These are phyloP conservation scores for Molossus molossus DNA, from an alignment of 2,797 vertebrate genomes.

Conservation along the genomic window DNA sequence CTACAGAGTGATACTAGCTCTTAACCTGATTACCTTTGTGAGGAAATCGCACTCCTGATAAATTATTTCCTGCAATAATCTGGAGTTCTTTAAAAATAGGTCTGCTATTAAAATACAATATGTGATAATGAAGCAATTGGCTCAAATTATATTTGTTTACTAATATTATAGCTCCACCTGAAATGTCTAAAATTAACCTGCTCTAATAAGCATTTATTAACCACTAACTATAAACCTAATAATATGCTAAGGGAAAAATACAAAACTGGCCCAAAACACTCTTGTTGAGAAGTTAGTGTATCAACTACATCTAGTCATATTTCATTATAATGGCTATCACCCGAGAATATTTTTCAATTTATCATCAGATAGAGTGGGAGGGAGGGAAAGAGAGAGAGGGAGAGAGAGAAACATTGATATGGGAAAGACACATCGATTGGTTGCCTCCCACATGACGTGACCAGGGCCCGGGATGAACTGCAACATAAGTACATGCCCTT, in stretches of 20 bases:
- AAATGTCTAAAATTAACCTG: neutral
- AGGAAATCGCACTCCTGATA: neutral
- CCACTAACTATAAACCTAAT: neutral
- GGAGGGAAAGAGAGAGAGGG: too few relatives aligned
- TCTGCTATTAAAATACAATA: neutral
- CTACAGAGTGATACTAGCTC: neutral
- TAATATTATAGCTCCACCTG: neutral
- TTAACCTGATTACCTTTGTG: constrained; percentile 7
- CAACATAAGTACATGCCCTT: too few relatives aligned
- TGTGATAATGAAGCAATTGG: neutral
- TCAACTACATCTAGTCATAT: neutral
- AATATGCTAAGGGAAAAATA: neutral
- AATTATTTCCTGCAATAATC: neutral
- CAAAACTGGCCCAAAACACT: neutral
- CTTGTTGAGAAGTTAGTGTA: constrained; percentile 12
- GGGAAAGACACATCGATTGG: too few relatives aligned
- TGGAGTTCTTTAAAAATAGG: constrained; percentile 6
- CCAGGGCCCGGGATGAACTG: too few relatives aligned
- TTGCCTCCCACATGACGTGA: too few relatives aligned
- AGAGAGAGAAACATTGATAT: too few relatives aligned
- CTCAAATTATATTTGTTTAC: neutral
- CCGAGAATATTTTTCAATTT: too few relatives aligned
- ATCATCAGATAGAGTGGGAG: too few relatives aligned
- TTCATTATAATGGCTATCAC: neutral
- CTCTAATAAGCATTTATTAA: constrained; percentile 28